Conservation (phyloP, 2,888 invertebrate genomes). For the Spisula subtruncata region DNA sequence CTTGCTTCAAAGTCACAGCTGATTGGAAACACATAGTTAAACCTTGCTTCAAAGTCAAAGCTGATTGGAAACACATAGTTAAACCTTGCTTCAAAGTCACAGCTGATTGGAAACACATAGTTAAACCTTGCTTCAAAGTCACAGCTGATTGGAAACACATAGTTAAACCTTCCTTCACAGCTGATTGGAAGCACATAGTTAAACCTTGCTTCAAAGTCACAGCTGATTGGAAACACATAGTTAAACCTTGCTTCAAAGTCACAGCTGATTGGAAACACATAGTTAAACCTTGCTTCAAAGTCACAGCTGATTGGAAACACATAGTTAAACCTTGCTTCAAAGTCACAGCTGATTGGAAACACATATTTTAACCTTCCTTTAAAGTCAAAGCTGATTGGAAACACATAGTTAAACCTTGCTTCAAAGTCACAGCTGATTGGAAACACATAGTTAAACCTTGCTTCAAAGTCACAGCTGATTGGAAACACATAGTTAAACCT, state of each 20-base stretch:
- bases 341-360: not conserved
- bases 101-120: not conserved
- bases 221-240: not conserved
- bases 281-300: not conserved
- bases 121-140: not conserved
- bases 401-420: no score
- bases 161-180: not conserved
- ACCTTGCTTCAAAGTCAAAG: not conserved
- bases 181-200: no score
- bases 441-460: no score
- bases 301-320: not conserved
- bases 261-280: not conserved
- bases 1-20: not conserved
- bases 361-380: not conserved
- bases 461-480: not conserved
- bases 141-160: not conserved
- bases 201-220: not conserved
- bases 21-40: no score
- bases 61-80: no score
- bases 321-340: not conserved
- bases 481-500: no score
- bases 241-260: not conserved
- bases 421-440: not conserved
- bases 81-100: not conserved
- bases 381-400: not conserved